Evolutionary conservation across 2,888 invertebrate species (phyloP).

Genomic region (Tiliacea aurago): DNA sequence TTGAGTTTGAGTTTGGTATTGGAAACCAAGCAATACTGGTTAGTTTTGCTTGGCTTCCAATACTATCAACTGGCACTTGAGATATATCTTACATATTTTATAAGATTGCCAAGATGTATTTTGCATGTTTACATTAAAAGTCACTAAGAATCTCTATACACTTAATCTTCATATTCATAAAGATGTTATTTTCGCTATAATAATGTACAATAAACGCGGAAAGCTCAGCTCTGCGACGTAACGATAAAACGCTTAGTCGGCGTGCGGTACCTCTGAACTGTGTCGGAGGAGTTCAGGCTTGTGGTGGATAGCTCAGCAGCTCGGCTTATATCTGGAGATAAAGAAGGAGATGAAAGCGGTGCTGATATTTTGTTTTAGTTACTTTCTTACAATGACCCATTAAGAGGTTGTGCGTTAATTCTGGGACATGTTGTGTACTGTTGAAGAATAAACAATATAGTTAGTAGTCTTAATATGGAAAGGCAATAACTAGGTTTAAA

Average conservation of each 20-base stretch:
- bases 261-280: conserved; percentile 75
- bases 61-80: too few relatives aligned
- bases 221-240: conserved; percentile 78
- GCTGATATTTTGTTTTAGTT: too few relatives aligned
- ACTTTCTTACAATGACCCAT: too few relatives aligned
- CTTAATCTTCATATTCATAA: conserved; percentile 16
- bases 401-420: too few relatives aligned
- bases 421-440: too few relatives aligned
- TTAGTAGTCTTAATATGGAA: neutral
- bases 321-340: conserved; percentile 38
- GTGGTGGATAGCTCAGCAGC: conserved; percentile 72
- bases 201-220: conserved; percentile 69
- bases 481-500: neutral
- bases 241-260: conserved; percentile 89
- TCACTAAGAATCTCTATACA: neutral
- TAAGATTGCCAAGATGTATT: neutral
- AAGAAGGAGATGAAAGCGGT: conserved; percentile 41
- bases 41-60: too few relatives aligned
- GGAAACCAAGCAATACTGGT: too few relatives aligned
- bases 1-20: too few relatives aligned
- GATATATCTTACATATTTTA: too few relatives aligned
- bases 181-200: conserved; percentile 56
- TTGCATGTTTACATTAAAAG: neutral
- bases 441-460: neutral
- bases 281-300: conserved; percentile 74